Evolutionary conservation across 2,888 invertebrate genomes (phyloP), one percentile per base, ranked within the genome.

Genomic region (Synergus umbraculus): DNA sequence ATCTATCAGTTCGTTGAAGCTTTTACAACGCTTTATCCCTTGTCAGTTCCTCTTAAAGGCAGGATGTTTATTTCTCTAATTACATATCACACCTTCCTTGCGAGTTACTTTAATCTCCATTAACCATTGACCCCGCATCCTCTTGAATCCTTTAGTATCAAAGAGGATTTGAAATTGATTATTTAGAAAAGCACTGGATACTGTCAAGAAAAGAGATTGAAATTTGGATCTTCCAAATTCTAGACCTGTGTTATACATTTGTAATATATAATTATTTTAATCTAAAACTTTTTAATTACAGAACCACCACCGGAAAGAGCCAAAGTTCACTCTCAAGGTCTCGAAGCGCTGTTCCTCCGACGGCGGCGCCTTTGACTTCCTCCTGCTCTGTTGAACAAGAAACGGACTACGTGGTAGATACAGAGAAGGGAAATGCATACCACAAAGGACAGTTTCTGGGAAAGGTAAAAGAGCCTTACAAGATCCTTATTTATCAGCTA

Each of bases 401-500:
- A 54, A 49, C 73, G 15, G 89, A 88, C 78, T 91, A 90, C 83
- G 89, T 91, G 41, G 89, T 91, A 69, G 91, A 91, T 84, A 87
- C 91, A 9, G 90, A 88, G 7, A 88, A 90, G 76, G 91, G 91
- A 44, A 91, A 90, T 78, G 89, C 90, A 41, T 91, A 91, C 80
- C 87, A 87, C 84, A 91, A 90, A 73, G 91, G 91, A 77, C 89
- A 89, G 44, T 87, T 91, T 79, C 86, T 91, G 4, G 91, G 91
- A 65, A 91, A 91, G 88, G 91, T 91, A 79, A 83, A 85, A 76
- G 54, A 41, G n/a, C 60, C 22, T 4, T 67, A 44, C 18, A 18
- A 44, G 4, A 13, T n/a, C 9, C n/a, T 18, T 67, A 73, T 54
- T 73, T 54, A 73, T 54, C 54, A 10, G 73, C 37, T 29, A 29